Evolutionary conservation across 2,113 vertebrate genomes (phyloP).

Genomic region (Pongo abelii): DNA sequence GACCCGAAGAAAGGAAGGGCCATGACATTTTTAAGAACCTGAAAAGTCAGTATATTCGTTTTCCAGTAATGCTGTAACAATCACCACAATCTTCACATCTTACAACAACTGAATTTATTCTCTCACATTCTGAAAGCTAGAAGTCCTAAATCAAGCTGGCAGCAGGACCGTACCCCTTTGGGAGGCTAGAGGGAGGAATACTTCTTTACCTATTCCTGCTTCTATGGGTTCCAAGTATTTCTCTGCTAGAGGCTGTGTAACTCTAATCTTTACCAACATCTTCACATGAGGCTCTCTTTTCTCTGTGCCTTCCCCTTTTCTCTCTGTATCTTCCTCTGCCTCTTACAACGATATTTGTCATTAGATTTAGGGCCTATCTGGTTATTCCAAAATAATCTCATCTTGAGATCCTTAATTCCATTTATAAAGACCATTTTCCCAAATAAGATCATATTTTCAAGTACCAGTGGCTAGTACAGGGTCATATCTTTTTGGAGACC

Average conservation of each 20-base stretch:
- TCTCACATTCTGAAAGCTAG: background rate
- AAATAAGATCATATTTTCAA: background rate
- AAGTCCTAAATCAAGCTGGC: background rate
- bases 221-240: background rate
- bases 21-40: background rate
- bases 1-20: background rate
- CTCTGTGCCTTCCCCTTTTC: background rate
- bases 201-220: background rate
- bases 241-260: background rate
- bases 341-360: background rate
- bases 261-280: background rate
- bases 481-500: background rate
- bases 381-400: background rate
- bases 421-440: background rate
- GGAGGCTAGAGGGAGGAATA: background rate
- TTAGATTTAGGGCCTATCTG: background rate
- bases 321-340: background rate
- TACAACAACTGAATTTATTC: background rate
- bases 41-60: background rate
- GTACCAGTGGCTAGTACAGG: background rate
- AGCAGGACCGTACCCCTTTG: background rate
- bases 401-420: background rate
- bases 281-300: background rate
- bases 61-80: background rate
- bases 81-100: background rate